phyloP scores from a whole-genome alignment of 2,888 invertebrate genomes.

The Latrodectus hesperus region DNA sequence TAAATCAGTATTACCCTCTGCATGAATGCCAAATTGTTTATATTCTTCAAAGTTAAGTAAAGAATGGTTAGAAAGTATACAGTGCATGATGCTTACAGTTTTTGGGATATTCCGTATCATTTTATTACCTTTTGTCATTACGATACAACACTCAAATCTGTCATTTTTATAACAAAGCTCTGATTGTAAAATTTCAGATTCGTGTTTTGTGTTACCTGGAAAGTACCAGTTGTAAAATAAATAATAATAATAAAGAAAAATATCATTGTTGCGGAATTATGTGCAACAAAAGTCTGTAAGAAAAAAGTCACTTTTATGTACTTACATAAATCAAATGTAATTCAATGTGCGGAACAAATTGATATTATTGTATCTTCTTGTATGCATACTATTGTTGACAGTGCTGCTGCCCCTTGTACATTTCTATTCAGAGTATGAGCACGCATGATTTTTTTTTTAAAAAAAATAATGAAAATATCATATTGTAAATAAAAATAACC shows the following conservation, averaged over 20 bases:
- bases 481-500: conserved; percentile 46
- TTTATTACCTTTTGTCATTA: neutral
- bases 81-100: neutral
- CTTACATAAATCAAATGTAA: conserved; percentile 65
- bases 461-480: conserved; percentile 22
- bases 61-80: neutral
- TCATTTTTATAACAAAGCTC: too few species aligned
- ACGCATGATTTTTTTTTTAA: conserved; percentile 57
- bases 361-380: conserved; percentile 60
- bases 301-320: conserved; percentile 66
- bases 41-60: conserved; percentile 1
- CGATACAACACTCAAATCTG: neutral
- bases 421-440: conserved; percentile 47
- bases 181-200: too few species aligned
- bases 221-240: neutral
- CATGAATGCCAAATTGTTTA: conserved; percentile 30
- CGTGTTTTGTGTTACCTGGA: conserved; percentile 19
- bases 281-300: conserved; percentile 50
- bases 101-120: neutral
- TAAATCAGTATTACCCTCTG: conserved; percentile 23
- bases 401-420: conserved; percentile 48
- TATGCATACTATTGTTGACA: conserved; percentile 58
- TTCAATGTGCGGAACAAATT: conserved; percentile 63
- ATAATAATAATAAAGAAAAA: neutral
- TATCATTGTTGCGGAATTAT: conserved; percentile 43